Conservation (phyloP, 2,797 vertebrate species). For the Adelosebastes latens region DNA sequence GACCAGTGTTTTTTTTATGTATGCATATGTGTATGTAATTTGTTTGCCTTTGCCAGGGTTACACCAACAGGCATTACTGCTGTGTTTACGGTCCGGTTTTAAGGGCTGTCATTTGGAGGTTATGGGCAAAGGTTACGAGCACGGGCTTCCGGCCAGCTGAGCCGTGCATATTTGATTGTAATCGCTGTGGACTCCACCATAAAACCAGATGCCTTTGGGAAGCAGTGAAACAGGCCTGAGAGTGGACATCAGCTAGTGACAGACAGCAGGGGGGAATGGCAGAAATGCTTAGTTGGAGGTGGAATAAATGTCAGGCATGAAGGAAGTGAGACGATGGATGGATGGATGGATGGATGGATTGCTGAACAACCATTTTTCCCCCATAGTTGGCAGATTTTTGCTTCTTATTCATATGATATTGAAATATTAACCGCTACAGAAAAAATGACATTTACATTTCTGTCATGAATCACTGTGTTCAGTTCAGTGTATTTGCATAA, state of each 20-base stretch:
- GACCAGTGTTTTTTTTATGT: conserved; percentile 18
- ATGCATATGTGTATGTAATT: conserved; percentile 48
- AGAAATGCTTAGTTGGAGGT: not conserved
- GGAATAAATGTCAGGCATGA: not conserved
- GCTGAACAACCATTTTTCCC: not conserved
- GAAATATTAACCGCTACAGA: conserved; percentile 39
- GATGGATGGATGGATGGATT: not conserved
- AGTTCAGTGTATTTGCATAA: conserved; percentile 37
- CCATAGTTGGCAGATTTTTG: conserved; percentile 10
- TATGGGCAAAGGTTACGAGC: conserved; percentile 55
- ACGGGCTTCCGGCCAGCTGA: conserved; percentile 33
- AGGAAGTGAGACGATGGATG: not conserved
- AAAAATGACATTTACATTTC: conserved; percentile 29
- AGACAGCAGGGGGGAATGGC: not conserved
- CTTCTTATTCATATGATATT: not conserved
- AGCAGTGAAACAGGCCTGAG: not conserved
- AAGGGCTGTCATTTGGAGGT: conserved; percentile 52
- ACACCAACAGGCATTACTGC: conserved; percentile 11
- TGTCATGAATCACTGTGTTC: conserved; percentile 26
- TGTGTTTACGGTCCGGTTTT: conserved; percentile 54
- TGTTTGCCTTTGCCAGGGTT: conserved; percentile 52
- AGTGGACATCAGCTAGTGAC: conserved; percentile 12
- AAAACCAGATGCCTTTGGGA: conserved; percentile 24
- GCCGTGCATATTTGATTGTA: conserved; percentile 41
- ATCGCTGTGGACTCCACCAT: conserved; percentile 40